Base-by-base conservation (phyloP, 2,113 vertebrate genomes). In the Eira barbara region DNA sequence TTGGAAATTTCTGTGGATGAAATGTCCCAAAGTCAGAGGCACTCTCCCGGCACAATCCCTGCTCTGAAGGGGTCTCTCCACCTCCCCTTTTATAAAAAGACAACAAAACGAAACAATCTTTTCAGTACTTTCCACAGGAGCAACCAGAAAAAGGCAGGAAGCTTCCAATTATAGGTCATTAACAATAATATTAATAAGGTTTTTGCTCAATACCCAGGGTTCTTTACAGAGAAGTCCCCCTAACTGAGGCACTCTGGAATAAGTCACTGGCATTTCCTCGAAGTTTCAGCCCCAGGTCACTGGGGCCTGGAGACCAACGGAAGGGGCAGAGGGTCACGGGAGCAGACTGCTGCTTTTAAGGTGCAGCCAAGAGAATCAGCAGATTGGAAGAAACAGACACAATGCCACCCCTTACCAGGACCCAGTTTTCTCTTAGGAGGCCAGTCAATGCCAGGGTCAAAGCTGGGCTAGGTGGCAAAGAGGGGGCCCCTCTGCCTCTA, bases 171-270 rank as follows among this genome's bases (percentile, higher is more conserved):
- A 97, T 89, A 96, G 92, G 93, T 97, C 76, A 97, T 96, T 96
- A 96, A 73, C 69, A 89, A 97, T 95, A 96, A 89, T 90, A 97
- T 90, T 95, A 96, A 88, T 97, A 97, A 97, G 76, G 84, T 95
- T 97, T 98, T 97, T 97, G 97, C 98, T 98, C 98, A 27, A 94
- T 96, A 96, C 98, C 98, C 97, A 95, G 78, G 98, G 97, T 95
- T 96, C 96, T 97, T 97, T 90, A 96, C 80, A 96, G 98, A 96
- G 94, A 98, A 98, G 87, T 89, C 91, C 97, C 97, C 98, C 95
- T 94, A 97, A 96, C 97, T 96, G 96, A 98, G 98, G 98, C 98
- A 98, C 98, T 98, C 98, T 97, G 95, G 98, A 98, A 87, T 98
- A 97, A 97, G 97, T 98, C 97, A 97, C 98, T 98, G 97, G 96